Percentiles rank a stretch among this genome's conserved stretches.
phyloP scores from a whole-genome alignment of 1,140 invertebrate species.

The Drosophila kohkoa region DNA sequence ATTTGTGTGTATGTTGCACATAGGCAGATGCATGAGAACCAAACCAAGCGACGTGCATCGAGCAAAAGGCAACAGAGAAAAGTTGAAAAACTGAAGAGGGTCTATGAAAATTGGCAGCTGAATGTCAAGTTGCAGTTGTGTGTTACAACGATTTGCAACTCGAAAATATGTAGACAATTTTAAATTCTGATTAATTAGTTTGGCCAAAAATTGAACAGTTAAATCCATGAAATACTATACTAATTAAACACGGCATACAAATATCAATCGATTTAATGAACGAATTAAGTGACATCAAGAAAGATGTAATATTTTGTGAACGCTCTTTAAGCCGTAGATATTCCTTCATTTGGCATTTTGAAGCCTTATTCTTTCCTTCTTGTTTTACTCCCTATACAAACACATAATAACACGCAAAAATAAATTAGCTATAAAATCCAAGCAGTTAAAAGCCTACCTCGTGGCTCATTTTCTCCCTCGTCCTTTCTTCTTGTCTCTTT shows the following conservation, averaged over 20 bases:
- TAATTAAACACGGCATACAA: too few species aligned
- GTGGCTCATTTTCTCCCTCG: slow-evolving; percentile 29
- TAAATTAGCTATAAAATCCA: slow-evolving; percentile 77
- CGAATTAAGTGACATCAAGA: not conserved
- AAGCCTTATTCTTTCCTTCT: not conserved
- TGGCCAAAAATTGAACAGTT: too few species aligned
- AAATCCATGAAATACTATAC: too few species aligned
- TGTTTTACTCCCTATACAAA: not conserved
- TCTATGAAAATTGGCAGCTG: slow-evolving; percentile 1
- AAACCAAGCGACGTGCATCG: not conserved
- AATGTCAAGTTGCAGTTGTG: slow-evolving; percentile 38
- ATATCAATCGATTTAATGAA: not conserved
- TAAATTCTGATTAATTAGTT: too few species aligned
- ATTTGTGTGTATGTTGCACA: slow-evolving; percentile 39
- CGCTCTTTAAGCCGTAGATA: not conserved
- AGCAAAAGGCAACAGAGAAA: not conserved
- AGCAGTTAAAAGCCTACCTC: slow-evolving; percentile 72
- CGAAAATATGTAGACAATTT: too few species aligned
- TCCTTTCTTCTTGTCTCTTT: not conserved
- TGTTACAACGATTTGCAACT: not conserved
- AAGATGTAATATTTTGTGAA: not conserved
- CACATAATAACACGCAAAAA: slow-evolving; percentile 60
- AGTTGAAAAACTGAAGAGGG: not conserved
- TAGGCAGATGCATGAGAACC: slow-evolving; percentile 37
- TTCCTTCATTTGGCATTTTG: not conserved